phyloP scores from a whole-genome alignment of 2,113 vertebrate species.

The Tenebrosternarchus preto region DNA sequence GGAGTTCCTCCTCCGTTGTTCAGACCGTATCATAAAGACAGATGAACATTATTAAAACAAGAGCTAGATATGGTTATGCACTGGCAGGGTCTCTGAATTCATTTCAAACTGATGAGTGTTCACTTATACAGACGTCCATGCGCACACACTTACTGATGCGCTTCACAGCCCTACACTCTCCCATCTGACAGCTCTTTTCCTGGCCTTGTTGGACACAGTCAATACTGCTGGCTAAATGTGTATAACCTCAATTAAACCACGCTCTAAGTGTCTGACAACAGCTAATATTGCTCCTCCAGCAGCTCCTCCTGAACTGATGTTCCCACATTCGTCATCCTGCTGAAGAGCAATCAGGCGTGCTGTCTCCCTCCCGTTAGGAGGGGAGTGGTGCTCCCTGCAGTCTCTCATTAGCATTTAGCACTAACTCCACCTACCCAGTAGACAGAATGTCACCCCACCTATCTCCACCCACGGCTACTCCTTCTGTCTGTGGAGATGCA shows the following conservation, averaged over 20 bases:
- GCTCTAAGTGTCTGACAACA: slow-evolving; percentile 77
- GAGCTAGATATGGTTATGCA: slow-evolving; percentile 3
- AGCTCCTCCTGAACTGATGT: slow-evolving; percentile 77
- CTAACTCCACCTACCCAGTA: slow-evolving; percentile 6
- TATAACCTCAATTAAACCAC: slow-evolving; percentile 78
- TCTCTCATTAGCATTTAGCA: slow-evolving; percentile 54
- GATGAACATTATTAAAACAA: not conserved
- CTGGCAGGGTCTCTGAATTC: not conserved
- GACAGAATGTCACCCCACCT: not conserved
- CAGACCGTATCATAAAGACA: not conserved
- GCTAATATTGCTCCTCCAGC: slow-evolving; percentile 76
- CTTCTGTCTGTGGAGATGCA: not conserved
- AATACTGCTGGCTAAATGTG: slow-evolving; percentile 67
- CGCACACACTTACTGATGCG: not conserved
- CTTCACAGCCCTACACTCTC: slow-evolving; percentile 58
- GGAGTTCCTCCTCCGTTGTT: not conserved
- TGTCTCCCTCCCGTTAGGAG: slow-evolving; percentile 64
- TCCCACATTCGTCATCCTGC: slow-evolving; percentile 71
- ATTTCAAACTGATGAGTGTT: not conserved
- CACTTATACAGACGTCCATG: not conserved
- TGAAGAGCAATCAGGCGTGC: slow-evolving; percentile 76
- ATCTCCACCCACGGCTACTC: slow-evolving; percentile 17
- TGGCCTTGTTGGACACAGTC: slow-evolving; percentile 72
- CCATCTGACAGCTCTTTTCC: slow-evolving; percentile 74
- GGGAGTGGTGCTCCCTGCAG: slow-evolving; percentile 47